Evolutionary conservation across 64 coral and sea anemone genomes (phyloP).

Genomic region (Montipora efflorescens): DNA sequence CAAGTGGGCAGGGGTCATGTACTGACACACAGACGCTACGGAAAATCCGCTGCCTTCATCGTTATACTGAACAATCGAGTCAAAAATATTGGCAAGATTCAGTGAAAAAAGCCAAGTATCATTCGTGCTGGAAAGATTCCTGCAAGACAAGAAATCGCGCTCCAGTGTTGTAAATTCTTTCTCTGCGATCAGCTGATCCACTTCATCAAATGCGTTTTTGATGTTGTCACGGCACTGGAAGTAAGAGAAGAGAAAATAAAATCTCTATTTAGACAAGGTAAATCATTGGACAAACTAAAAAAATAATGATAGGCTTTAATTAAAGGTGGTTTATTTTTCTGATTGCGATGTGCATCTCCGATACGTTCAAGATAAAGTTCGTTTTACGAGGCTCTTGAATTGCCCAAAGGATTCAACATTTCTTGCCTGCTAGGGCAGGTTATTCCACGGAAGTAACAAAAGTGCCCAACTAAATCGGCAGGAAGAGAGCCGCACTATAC

Average conservation of each 20-base stretch:
- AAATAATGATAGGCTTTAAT: too few relatives aligned
- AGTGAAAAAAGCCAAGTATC: constrained; percentile 71
- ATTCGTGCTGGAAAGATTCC: constrained; percentile 66
- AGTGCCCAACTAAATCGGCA: too few relatives aligned
- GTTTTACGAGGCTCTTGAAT: too few relatives aligned
- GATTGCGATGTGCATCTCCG: too few relatives aligned
- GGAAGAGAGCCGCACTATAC: too few relatives aligned
- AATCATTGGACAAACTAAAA: too few relatives aligned
- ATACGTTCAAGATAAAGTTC: too few relatives aligned
- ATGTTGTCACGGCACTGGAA: constrained; percentile 74
- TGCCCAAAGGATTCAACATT: too few relatives aligned
- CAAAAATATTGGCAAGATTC: constrained; percentile 50
- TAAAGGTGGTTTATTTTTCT: too few relatives aligned
- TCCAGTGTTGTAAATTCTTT: constrained; percentile 52
- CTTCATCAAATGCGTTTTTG: constrained; percentile 63
- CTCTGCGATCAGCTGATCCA: constrained; percentile 68
- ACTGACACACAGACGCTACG: constrained; percentile 57
- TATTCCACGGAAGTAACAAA: too few relatives aligned
- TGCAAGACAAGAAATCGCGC: constrained; percentile 74
- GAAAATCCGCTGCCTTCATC: constrained; percentile 11
- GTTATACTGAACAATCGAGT: constrained; percentile 85
- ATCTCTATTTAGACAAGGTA: too few relatives aligned
- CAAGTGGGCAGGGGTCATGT: constrained; percentile 31
- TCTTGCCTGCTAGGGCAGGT: too few relatives aligned
- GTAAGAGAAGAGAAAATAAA: not conserved